Evolutionary conservation across 2,113 vertebrate species (phyloP), one percentile per base, ranked within the genome.

Genomic region (Neoarius graeffei): DNA sequence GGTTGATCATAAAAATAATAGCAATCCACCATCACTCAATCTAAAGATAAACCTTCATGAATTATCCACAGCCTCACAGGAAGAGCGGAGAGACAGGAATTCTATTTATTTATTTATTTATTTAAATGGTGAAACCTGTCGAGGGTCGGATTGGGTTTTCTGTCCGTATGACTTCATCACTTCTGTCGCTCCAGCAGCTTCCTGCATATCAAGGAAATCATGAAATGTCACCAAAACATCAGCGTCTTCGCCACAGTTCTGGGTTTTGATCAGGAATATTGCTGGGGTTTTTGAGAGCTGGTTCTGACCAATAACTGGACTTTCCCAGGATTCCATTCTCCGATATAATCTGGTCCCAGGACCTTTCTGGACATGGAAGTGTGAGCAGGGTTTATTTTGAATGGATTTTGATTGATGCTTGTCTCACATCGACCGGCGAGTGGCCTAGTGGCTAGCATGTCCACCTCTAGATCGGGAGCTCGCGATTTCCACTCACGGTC

Each of bases 1-100:
- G 69, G 13, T 25, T 87, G 89, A 66, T 69, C 1, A 30, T 30
- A 66, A 66, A 20, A 60, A 60, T 60, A 20, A 60, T 20, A 64
- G 25, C 25, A 25, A 23, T 64, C 20, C 60, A 23, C 20, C 60
- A 6, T 19, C 52, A 7, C 52, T 42, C 42, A 3, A 42, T 42
- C 57, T 19, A 1, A 19, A 59, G 17, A 17, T 17, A 17, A 20
- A 91, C 90, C 81, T 81, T 35, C 19, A 13, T 13, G 86, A 80
- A 62, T 50, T 27, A 60, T 11, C 30, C 35, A 5, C 19, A 23
- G n/a, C n/a, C 59, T 56, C 15, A 14, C 69, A 83, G 35, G 7
- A 8, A 30, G 69, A 25, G n/a, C 14, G 11, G 59, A n/a, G 48
- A n/a, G 67, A 91, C 85, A 14, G 82, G 13, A 67, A 13, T 13